These are phyloP conservation scores for Zaprionus nigranus DNA, from an alignment of 1,140 invertebrate species.

Conservation along the genomic window DNA sequence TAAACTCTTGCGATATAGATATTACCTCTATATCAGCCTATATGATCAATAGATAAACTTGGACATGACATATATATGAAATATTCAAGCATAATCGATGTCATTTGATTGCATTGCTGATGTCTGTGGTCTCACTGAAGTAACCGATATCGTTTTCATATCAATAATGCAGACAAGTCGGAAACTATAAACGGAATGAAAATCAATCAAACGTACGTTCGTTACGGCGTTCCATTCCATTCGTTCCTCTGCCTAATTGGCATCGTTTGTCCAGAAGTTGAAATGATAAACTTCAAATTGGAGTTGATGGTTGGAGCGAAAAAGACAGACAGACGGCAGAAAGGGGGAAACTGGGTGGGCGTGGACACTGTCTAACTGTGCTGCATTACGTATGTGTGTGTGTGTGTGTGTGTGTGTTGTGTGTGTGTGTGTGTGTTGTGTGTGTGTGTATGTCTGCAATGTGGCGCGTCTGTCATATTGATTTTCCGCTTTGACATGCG, in stretches of 20 bases:
- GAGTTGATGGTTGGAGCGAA: background rate
- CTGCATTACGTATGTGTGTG: background rate
- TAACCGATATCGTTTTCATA: background rate
- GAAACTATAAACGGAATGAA: background rate
- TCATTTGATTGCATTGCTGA: background rate
- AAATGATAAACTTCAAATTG: background rate
- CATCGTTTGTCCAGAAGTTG: background rate
- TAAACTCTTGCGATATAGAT: too few species aligned
- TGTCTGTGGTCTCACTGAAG: conserved; percentile 2
- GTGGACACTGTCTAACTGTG: background rate
- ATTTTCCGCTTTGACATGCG: conserved; percentile 54
- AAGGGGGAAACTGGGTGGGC: background rate
- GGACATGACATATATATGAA: too few species aligned
- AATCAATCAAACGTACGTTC: conserved; percentile 13
- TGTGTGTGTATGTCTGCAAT: background rate
- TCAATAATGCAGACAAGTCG: conserved; percentile 30
- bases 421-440: background rate
- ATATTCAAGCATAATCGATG: background rate
- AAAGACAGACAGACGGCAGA: background rate
- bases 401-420: background rate
- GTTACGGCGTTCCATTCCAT: background rate
- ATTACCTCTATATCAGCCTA: too few species aligned
- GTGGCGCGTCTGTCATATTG: conserved; percentile 37
- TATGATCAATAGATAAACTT: too few species aligned
- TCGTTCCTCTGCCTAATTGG: conserved; percentile 16